Conservation (phyloP, 2,113 vertebrate species). For the Lates calcarifer region DNA sequence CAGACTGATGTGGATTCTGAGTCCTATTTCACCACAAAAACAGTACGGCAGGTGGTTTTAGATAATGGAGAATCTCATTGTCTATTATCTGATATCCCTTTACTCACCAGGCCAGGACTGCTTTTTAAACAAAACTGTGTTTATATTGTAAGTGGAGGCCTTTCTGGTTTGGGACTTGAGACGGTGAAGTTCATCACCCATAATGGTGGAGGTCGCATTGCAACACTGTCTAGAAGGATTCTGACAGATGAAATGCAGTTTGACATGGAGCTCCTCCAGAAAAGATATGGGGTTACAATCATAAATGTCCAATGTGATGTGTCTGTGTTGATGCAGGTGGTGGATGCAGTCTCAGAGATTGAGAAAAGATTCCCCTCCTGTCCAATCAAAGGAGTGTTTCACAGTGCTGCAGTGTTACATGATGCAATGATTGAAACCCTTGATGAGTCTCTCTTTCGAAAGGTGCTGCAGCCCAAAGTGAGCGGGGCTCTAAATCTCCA, state of each 20-base stretch:
- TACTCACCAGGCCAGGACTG: constrained; percentile 64
- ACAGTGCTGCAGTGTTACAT: constrained; percentile 88
- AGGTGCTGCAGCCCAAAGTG: constrained; percentile 89
- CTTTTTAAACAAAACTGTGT: constrained; percentile 84
- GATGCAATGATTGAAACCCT: constrained; percentile 86
- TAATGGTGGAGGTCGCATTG: constrained; percentile 85
- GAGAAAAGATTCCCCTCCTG: constrained; percentile 75
- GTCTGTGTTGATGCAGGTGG: constrained; percentile 75
- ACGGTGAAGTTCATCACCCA: constrained; percentile 88
- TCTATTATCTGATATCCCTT: constrained; percentile 76
- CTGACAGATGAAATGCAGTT: constrained; percentile 76
- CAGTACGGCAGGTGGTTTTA: constrained; percentile 79
- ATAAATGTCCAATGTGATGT: constrained; percentile 86
- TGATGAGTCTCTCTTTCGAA: constrained; percentile 80
- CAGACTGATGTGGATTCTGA: constrained; percentile 29
- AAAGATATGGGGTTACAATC: constrained; percentile 71
- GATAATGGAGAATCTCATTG: constrained; percentile 40
- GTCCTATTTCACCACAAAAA: constrained; percentile 84
- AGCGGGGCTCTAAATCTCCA: constrained; percentile 89
- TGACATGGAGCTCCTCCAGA: constrained; percentile 82
- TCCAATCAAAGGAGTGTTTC: constrained; percentile 89
- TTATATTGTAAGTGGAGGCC: constrained; percentile 88
- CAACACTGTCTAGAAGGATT: constrained; percentile 84
- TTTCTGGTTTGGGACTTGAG: constrained; percentile 91
- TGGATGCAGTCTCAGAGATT: constrained; percentile 80